Base-by-base conservation (phyloP, 2,797 vertebrate species). In the Distichodus sexfasciatus region DNA sequence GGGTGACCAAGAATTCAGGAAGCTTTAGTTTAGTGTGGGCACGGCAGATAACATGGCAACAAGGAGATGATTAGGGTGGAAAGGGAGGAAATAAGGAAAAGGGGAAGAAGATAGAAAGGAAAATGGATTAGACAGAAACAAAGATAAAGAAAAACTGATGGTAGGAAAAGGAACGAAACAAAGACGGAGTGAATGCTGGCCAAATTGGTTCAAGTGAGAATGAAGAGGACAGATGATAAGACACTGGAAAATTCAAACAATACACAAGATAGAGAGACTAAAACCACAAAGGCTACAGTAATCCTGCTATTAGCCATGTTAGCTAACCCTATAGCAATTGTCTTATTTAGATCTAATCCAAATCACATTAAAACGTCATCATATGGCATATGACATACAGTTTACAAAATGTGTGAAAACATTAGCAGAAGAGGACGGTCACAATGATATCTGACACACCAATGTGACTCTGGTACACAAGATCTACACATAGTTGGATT, bases 1-100 rank as follows among this genome's bases (percentile, higher is more conserved):
- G 86, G 91, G 92, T 92, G 92, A 93, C 91, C 92, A 92, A 92
- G 90, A 93, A 92, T 90, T 92, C 87, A 92, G 88, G 91, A 88
- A 91, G 90, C 90, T 92, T 82, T 71, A 68, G 69, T 75, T 83
- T 83, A 83, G 76, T 72, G 76, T 64, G 71, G 69, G 65, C 54
- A 68, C 50, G 66, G 53, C 63, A 59, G 66, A 29, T 24, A 41
- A 66, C 40, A 70, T 38, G 73, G 58, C 54, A 83, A 85, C 83
- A 89, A 79, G 87, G 81, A 55, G 71, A 74, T 60, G 55, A 41
- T 10, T n/a, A 58, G 61, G 59, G 53, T 84, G 77, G 87, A 67
- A 85, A 69, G 73, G 81, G 77, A 79, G 79, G 76, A 81, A 65
- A 80, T 81, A 82, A 78, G 28, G 19, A 38, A 33, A 66, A 71